Evolutionary conservation across 2,113 vertebrate species (phyloP).

Genomic region (Sphaerodactylus townsendi): DNA sequence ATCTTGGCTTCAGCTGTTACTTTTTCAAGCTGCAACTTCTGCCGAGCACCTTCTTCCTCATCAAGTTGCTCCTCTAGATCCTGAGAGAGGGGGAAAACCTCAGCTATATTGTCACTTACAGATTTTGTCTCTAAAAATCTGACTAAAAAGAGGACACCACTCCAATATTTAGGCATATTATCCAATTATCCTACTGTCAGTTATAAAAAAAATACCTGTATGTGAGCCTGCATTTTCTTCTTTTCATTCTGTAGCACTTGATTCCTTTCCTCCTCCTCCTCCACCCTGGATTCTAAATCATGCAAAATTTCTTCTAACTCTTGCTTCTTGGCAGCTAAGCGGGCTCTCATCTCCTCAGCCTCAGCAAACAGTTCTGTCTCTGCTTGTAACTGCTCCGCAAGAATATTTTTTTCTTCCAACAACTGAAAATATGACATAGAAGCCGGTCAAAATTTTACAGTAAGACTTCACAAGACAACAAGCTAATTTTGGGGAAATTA

Average conservation of each 20-base stretch:
- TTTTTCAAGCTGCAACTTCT: constrained; percentile 97
- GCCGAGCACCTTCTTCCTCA: constrained; percentile 94
- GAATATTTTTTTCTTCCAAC: constrained; percentile 96
- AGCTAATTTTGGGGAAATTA: background rate
- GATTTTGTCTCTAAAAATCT: accelerated
- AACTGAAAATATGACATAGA: constrained; percentile 73
- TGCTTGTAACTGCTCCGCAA: constrained; percentile 95
- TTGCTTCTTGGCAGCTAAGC: constrained; percentile 94
- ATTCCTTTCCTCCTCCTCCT: constrained; percentile 97
- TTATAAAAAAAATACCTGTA: constrained; percentile 87
- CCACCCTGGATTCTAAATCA: constrained; percentile 94
- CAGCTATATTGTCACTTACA: background rate
- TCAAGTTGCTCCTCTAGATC: constrained; percentile 97
- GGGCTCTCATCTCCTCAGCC: constrained; percentile 97
- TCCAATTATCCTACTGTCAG: background rate
- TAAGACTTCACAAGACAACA: accelerated
- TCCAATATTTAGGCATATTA: background rate
- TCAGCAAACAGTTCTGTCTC: constrained; percentile 98
- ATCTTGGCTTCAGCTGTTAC: constrained; percentile 97
- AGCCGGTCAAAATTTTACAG: background rate
- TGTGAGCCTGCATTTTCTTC: constrained; percentile 97
- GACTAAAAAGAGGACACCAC: background rate
- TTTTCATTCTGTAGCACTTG: constrained; percentile 95
- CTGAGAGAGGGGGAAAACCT: constrained; percentile 59
- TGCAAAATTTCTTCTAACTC: constrained; percentile 97